phyloP scores from a whole-genome alignment of 1,140 invertebrate genomes.

The Agraylea sexmaculata region DNA sequence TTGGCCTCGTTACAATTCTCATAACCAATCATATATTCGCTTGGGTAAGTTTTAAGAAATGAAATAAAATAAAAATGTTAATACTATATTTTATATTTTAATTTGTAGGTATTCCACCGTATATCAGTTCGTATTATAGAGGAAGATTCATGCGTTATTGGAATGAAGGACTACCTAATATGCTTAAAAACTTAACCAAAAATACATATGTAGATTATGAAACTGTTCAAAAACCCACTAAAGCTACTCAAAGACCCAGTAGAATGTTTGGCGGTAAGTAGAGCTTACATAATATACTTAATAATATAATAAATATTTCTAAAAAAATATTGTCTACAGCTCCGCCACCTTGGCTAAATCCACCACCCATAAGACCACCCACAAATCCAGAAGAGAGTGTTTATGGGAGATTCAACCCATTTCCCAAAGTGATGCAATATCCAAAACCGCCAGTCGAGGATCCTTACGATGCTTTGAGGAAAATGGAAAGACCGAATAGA shows the following conservation, averaged over 20 bases:
- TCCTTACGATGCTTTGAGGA: constrained; percentile 20
- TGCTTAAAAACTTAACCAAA: constrained; percentile 31
- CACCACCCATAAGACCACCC: constrained; percentile 23
- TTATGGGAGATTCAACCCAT: constrained; percentile 29
- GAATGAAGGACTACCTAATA: constrained; percentile 55
- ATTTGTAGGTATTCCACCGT: constrained; percentile 54
- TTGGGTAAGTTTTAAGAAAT: constrained; percentile 46
- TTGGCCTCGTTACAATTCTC: constrained; percentile 66
- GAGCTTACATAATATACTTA: background rate
- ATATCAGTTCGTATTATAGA: constrained; percentile 49
- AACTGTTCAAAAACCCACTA: constrained; percentile 14
- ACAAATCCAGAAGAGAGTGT: constrained; percentile 8
- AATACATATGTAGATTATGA: constrained; percentile 10
- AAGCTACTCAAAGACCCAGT: constrained; percentile 25
- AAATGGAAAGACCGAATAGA: constrained; percentile 30
- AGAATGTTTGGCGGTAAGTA: constrained; percentile 23
- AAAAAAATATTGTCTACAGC: constrained; percentile 10
- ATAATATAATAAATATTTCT: background rate
- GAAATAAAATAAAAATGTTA: background rate
- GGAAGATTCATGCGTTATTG: constrained; percentile 56
- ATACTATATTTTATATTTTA: constrained; percentile 9
- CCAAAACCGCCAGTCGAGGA: constrained; percentile 11
- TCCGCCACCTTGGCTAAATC: constrained; percentile 23
- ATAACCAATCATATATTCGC: constrained; percentile 60
- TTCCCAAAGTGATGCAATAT: constrained; percentile 22